A percentile compares a stretch with the other conserved stretches of the same genome.
phyloP scores from a whole-genome alignment of 2,888 invertebrate species.

The Odontothrips loti region DNA sequence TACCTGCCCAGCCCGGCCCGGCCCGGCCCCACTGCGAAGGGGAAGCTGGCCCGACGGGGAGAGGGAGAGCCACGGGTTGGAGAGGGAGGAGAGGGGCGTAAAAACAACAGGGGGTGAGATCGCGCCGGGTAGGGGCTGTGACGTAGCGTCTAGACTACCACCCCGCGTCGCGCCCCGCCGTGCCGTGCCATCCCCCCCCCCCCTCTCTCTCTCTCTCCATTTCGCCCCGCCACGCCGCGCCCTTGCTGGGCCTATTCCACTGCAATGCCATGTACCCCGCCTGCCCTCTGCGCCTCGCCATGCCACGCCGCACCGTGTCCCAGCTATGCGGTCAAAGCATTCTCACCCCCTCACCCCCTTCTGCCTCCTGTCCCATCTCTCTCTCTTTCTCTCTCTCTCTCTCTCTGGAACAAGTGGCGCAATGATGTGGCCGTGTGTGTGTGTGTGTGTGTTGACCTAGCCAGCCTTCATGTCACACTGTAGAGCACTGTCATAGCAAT shows the following conservation, averaged over 20 bases:
- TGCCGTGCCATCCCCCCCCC: neutral
- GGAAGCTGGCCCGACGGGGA: neutral
- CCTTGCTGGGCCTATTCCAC: conserved; percentile 17
- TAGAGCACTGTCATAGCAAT: too few relatives aligned
- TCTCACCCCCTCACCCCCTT: too few relatives aligned
- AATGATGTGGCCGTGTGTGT: conserved; percentile 1
- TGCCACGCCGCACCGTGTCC: neutral
- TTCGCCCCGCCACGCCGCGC: neutral
- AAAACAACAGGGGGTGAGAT: neutral
- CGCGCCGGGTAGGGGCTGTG: neutral
- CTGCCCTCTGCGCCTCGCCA: neutral
- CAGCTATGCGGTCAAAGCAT: neutral
- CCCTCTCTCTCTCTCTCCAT: neutral
- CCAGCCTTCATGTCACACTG: too few relatives aligned
- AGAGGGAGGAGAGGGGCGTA: neutral
- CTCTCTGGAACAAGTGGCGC: neutral
- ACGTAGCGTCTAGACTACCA: conserved; percentile 18
- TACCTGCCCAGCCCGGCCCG: neutral
- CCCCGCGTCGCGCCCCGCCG: neutral
- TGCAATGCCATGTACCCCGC: neutral
- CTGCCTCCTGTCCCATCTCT: too few relatives aligned
- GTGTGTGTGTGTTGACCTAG: neutral
- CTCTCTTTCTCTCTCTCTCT: neutral
- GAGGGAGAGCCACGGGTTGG: neutral
- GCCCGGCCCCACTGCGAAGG: neutral